Base-by-base conservation (phyloP, 2,888 invertebrate genomes). In the Theodoxus fluviatilis region DNA sequence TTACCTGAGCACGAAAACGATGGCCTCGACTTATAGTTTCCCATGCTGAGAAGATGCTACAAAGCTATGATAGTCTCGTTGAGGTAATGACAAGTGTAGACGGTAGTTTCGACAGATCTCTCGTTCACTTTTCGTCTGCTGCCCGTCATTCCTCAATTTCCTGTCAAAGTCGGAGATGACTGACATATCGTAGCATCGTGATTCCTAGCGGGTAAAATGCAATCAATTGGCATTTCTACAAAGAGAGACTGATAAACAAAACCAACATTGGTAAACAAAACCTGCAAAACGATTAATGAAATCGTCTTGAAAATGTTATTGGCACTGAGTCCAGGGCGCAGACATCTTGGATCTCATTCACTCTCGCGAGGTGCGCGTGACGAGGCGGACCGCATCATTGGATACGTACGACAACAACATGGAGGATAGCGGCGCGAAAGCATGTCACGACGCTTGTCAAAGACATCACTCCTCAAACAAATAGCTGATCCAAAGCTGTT, bases 1-100 rank as follows among this genome's bases (percentile, higher is more conserved):
- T 68, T 75, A 82, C 82, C 83, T 73, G 84, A 83, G 78, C 85
- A 86, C 4, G 84, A 82, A 40, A 79, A 80, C 6, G 81, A 79
- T 65, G 86, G 85, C 67, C 85, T 77, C 35, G 85, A 85, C 70
- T 85, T 86, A 73, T 85, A 86, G 71, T 86, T 86, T 57, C 86
- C 86, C 86, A 86, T 86, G 25, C 22, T 67, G 4, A 25, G 37
- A 28, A 25, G 28, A 63, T n/a, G 25, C 33, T 64, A 22, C 28
- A 67, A 65, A 38, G 22, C 25, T 35, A 9, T 43, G n/a, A n/a
- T n/a, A n/a, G n/a, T n/a, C n/a, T n/a, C n/a, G n/a, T n/a, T n/a
- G n/a, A n/a, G n/a, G n/a, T n/a, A n/a, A n/a, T n/a, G n/a, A n/a
- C n/a, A n/a, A n/a, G n/a, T n/a, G n/a, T n/a, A n/a, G n/a, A n/a